Conservation (phyloP, 2,113 vertebrate genomes). For the Bolborhynchus lineola region DNA sequence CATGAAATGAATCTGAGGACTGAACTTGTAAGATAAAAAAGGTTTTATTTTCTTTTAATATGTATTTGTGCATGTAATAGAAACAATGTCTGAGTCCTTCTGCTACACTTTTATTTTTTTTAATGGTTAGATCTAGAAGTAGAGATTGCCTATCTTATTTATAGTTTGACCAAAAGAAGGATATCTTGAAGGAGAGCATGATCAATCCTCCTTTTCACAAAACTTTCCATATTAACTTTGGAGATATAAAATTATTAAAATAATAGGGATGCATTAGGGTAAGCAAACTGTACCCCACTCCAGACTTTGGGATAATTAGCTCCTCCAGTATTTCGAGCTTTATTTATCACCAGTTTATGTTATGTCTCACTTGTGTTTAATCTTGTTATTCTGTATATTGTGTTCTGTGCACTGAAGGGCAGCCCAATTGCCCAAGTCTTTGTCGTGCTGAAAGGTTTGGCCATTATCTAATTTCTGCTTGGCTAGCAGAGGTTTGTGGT, state of each 20-base stretch:
- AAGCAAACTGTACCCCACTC: neutral
- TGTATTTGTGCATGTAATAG: neutral
- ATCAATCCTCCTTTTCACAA: neutral
- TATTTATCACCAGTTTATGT: neutral
- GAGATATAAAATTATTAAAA: neutral
- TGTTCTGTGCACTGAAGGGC: neutral
- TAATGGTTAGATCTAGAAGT: neutral
- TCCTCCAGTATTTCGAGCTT: neutral
- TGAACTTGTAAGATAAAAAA: neutral
- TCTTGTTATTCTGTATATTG: neutral
- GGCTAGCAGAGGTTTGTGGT: conserved; percentile 50
- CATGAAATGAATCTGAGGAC: neutral
- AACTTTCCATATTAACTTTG: neutral
- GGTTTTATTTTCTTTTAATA: neutral
- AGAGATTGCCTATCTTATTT: neutral
- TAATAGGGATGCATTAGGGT: neutral
- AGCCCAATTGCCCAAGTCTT: neutral
- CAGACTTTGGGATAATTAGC: neutral
- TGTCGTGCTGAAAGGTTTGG: conserved; percentile 25
- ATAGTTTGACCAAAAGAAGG: neutral
- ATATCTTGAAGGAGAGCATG: neutral
- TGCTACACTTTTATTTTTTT: neutral
- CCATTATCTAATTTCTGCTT: conserved; percentile 47
- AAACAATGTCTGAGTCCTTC: neutral
- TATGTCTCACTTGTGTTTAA: neutral